Percentiles rank a stretch among this genome's conserved stretches.
These are phyloP conservation scores for Aphaenogaster floridana DNA, from an alignment of 1,140 invertebrate genomes.

Conservation along the genomic window DNA sequence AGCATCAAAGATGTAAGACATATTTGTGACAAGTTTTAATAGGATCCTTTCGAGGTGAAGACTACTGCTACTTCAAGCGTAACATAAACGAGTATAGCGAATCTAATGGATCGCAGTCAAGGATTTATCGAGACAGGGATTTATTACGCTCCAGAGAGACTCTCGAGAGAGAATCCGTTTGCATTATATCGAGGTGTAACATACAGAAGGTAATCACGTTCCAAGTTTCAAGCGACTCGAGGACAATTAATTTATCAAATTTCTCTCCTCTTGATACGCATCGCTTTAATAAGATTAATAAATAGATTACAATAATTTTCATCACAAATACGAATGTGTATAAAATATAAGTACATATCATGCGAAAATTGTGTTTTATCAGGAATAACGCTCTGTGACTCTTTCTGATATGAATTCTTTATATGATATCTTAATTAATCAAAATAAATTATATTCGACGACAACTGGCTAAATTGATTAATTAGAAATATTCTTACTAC, in stretches of 20 bases:
- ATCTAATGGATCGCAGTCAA: constrained; percentile 40
- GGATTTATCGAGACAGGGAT: constrained; percentile 68
- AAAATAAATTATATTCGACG: too few relatives aligned
- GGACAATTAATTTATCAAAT: constrained; percentile 54
- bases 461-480: too few relatives aligned
- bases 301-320: constrained; percentile 20
- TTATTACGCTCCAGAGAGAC: constrained; percentile 48
- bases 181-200: constrained; percentile 60
- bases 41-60: constrained; percentile 35
- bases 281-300: constrained; percentile 1
- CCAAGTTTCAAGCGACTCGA: constrained; percentile 20
- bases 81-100: constrained; percentile 29
- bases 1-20: constrained; percentile 1
- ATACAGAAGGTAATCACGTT: constrained; percentile 43
- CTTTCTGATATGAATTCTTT: neutral
- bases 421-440: neutral
- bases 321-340: too few relatives aligned
- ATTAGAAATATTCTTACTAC: too few relatives aligned
- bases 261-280: neutral
- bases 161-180: constrained; percentile 47
- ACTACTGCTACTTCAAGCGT: constrained; percentile 44
- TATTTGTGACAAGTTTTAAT: constrained; percentile 64
- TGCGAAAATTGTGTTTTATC: neutral
- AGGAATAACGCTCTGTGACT: neutral
- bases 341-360: neutral